Evolutionary conservation across 2,113 vertebrate genomes (phyloP).

Genomic region (Thalassoma bifasciatum): DNA sequence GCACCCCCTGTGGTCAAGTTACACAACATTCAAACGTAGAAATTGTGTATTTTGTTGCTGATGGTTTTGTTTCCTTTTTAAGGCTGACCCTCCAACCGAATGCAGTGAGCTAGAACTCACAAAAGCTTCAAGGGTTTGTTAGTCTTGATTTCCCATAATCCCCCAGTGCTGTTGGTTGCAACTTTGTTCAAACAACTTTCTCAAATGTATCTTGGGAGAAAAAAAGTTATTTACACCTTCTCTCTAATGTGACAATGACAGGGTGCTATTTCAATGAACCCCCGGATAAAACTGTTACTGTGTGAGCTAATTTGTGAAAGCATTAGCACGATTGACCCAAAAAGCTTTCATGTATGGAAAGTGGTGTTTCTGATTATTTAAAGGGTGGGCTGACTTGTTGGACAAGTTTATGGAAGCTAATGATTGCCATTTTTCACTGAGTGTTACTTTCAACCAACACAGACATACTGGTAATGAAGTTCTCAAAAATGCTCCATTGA

Average conservation of each 20-base stretch:
- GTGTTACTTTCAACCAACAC: neutral
- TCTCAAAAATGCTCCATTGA: no score
- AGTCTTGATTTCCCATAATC: neutral
- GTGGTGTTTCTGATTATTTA: constrained; percentile 18
- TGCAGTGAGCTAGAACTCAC: no score
- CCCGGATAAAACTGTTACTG: neutral
- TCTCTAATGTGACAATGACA: neutral
- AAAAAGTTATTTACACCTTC: constrained; percentile 4
- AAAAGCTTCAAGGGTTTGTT: neutral
- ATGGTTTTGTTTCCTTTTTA: no score
- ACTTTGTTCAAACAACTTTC: neutral
- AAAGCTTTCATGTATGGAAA: neutral
- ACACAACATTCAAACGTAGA: no score
- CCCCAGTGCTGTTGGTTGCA: neutral
- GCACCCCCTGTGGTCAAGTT: no score
- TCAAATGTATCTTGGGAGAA: neutral
- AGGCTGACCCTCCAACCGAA: no score
- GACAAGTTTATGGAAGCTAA: constrained; percentile 22
- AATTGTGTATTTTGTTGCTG: no score
- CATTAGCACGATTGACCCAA: neutral
- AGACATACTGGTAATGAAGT: no score
- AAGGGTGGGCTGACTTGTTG: constrained; percentile 46
- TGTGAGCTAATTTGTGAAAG: neutral
- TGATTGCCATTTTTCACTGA: neutral
- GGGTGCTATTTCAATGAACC: neutral